phyloP scores from a whole-genome alignment of 1,140 invertebrate genomes.

The Pachyrhynchus sulphureomaculatus region DNA sequence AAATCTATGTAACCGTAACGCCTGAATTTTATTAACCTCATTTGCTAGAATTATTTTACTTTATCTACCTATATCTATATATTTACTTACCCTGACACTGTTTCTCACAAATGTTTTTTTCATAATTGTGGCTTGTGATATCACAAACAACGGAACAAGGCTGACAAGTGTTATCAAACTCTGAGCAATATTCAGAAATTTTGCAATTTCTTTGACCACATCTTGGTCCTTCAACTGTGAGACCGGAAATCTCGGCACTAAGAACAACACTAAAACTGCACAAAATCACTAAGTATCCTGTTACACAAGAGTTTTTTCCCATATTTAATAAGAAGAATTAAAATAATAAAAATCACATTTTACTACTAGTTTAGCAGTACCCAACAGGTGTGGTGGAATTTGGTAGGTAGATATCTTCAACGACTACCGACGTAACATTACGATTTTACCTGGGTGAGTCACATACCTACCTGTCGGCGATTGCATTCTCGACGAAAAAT shows the following conservation, averaged over 20 bases:
- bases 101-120: constrained; percentile 31
- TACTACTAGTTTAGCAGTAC: constrained; percentile 3
- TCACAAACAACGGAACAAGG: constrained; percentile 36
- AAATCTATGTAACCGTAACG: too few species aligned
- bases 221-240: constrained; percentile 30
- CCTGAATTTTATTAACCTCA: too few species aligned
- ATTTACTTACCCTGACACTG: constrained; percentile 41
- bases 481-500: too few species aligned
- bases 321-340: constrained; percentile 16
- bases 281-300: constrained; percentile 14
- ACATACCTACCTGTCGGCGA: constrained; percentile 11
- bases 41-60: too few species aligned
- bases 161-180: constrained; percentile 33
- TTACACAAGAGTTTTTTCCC: constrained; percentile 17
- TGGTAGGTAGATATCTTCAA: constrained; percentile 11
- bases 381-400: constrained; percentile 38
- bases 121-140: constrained; percentile 35
- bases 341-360: constrained; percentile 27
- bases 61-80: background rate
- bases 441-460: constrained; percentile 42
- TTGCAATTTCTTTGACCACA: constrained; percentile 40
- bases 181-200: constrained; percentile 36
- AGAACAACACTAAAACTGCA: background rate
- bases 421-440: constrained; percentile 32
- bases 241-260: background rate